Conservation (phyloP, 2,113 vertebrate genomes). For the Microcebus jonahi region DNA sequence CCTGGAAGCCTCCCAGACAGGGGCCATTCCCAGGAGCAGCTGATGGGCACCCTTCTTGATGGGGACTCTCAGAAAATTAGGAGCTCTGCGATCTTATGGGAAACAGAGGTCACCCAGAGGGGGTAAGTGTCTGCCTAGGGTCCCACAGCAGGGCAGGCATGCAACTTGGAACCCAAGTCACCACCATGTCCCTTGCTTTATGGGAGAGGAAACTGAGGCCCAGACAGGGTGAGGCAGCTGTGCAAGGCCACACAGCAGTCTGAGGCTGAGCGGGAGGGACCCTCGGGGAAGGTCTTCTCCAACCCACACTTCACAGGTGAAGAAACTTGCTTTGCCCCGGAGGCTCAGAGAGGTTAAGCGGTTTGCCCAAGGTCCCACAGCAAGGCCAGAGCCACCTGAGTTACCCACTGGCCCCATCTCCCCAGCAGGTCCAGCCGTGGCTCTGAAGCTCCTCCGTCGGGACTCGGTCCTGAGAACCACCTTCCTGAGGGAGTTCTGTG, state of each 20-base stretch:
- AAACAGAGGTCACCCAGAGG: background rate
- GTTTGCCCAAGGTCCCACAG: background rate
- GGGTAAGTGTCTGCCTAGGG: background rate
- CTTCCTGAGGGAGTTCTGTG: constrained; percentile 94
- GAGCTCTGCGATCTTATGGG: background rate
- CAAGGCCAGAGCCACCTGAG: rapidly evolving
- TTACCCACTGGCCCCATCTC: rapidly evolving
- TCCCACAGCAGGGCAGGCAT: background rate
- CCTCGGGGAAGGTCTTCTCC: background rate
- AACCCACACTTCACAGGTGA: background rate
- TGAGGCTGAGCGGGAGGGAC: background rate
- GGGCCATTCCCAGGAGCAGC: no score
- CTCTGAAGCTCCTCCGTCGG: constrained; percentile 92
- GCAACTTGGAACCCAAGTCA: background rate
- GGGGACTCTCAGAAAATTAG: background rate
- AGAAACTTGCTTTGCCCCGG: background rate
- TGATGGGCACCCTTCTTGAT: rapidly evolving
- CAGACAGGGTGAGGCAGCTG: background rate
- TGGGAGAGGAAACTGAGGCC: background rate
- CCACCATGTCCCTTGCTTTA: background rate
- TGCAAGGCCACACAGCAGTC: background rate
- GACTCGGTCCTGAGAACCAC: constrained; percentile 84
- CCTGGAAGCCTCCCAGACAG: rapidly evolving
- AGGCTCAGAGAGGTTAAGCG: background rate
- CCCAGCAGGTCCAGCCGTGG: constrained; percentile 89